These are phyloP conservation scores for Bovichtus diacanthus DNA, from an alignment of 2,797 vertebrate species.

Conservation along the genomic window DNA sequence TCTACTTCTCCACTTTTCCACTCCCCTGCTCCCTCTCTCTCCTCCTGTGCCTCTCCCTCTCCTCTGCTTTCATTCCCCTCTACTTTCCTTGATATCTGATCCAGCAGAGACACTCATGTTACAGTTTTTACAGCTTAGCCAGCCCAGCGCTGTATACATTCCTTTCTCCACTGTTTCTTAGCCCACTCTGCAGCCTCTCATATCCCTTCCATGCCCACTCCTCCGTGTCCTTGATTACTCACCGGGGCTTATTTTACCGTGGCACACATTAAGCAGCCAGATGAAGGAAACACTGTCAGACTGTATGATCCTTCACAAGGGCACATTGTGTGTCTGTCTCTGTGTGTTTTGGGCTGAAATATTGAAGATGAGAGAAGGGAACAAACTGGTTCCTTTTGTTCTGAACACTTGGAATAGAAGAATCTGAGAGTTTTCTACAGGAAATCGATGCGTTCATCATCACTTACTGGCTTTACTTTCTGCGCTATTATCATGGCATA, in stretches of 20 bases:
- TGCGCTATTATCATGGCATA: neutral
- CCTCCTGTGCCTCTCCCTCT: conserved; percentile 85
- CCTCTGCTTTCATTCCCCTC: conserved; percentile 98
- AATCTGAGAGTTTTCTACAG: conserved; percentile 25
- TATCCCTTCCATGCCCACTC: conserved; percentile 77
- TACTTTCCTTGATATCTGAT: conserved; percentile 99
- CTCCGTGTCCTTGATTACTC: conserved; percentile 95
- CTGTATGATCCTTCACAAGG: conserved; percentile 94
- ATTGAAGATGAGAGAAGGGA: conserved; percentile 52
- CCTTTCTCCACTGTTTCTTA: conserved; percentile 93
- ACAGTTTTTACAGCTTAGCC: conserved; percentile 99
- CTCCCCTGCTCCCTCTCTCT: conserved; percentile 63
- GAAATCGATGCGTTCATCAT: conserved; percentile 38
- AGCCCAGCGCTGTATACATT: conserved; percentile 98
- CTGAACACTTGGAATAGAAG: conserved; percentile 11
- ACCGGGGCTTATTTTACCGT: conserved; percentile 96
- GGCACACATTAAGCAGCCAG: conserved; percentile 95
- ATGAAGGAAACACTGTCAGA: conserved; percentile 96
- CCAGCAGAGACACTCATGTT: conserved; percentile 91
- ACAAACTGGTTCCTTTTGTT: conserved; percentile 42
- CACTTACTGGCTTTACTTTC: conserved; percentile 7
- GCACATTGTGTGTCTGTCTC: conserved; percentile 89
- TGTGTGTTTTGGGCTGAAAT: conserved; percentile 53
- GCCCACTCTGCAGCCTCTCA: conserved; percentile 86
- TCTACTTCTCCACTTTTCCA: conserved; percentile 65